A percentile compares a stretch with the other conserved stretches of the same genome.
Conservation (phyloP, 1,140 invertebrate genomes). For the Caenorhabditis briggsae region DNA sequence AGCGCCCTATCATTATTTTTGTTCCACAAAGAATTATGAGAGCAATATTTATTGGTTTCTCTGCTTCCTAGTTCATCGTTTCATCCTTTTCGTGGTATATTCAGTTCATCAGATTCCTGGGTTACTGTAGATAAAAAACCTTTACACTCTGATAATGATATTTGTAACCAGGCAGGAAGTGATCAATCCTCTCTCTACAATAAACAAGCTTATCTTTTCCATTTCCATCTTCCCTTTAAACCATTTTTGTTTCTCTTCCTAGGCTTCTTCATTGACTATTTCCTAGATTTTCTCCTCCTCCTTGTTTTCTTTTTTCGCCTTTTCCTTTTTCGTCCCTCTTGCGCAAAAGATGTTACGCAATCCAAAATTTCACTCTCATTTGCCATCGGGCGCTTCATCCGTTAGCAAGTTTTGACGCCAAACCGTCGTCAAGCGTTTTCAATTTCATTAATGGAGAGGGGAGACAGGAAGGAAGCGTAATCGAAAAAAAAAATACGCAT, state of each 20-base stretch:
- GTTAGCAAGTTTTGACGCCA: constrained; percentile 46
- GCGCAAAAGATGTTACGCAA: constrained; percentile 54
- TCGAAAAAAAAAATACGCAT: constrained; percentile 13
- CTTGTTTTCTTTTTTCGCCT: constrained; percentile 25
- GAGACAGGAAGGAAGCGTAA: neutral
- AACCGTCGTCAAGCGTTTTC: constrained; percentile 53
- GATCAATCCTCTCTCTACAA: neutral
- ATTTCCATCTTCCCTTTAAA: neutral
- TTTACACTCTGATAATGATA: neutral
- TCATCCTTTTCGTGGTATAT: too few species aligned
- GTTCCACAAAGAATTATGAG: neutral
- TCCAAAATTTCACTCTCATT: constrained; percentile 52
- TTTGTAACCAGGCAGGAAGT: neutral
- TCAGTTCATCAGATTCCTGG: too few species aligned
- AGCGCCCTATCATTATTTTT: neutral
- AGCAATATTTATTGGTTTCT: neutral
- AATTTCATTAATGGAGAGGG: constrained; percentile 44
- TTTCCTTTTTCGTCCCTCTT: constrained; percentile 40
- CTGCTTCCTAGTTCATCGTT: too few species aligned
- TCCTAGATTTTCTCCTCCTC: neutral
- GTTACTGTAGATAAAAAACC: neutral
- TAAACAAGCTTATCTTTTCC: neutral
- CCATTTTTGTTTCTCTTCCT: neutral
- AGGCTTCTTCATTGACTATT: neutral
- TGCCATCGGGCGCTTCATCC: constrained; percentile 46